Evolutionary conservation across 1,140 invertebrate genomes (phyloP).

Genomic region (Helicoverpa zea): DNA sequence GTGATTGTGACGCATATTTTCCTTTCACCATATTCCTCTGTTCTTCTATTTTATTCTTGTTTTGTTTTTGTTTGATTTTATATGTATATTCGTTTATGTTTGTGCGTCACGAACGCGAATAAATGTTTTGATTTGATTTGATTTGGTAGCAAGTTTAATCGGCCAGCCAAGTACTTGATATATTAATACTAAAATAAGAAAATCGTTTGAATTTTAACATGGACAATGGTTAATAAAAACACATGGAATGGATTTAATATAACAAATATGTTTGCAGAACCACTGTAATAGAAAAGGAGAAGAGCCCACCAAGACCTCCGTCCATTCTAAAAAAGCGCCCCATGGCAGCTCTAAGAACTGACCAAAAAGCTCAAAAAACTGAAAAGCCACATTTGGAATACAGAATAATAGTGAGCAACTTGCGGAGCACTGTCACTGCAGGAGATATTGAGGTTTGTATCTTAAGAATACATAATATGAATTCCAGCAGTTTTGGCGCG

Average conservation of each 20-base stretch:
- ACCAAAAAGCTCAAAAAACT: conserved; percentile 73
- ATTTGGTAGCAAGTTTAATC: neutral
- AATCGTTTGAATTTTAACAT: too few relatives aligned
- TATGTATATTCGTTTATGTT: too few relatives aligned
- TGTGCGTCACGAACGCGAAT: too few relatives aligned
- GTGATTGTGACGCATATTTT: too few relatives aligned
- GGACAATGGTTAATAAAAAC: too few relatives aligned
- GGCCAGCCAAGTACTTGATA: too few relatives aligned
- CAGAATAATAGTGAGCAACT: conserved; percentile 95
- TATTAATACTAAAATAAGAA: too few relatives aligned
- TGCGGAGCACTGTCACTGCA: conserved; percentile 94
- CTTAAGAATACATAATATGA: neutral
- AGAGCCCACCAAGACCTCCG: conserved; percentile 80
- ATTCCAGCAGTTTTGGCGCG: neutral
- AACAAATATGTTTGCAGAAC: conserved; percentile 58
- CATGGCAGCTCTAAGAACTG: conserved; percentile 75
- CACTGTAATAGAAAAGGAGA: conserved; percentile 69
- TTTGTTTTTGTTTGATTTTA: too few relatives aligned
- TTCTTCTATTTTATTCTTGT: too few relatives aligned
- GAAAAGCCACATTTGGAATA: conserved; percentile 88
- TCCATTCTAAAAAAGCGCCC: conserved; percentile 85
- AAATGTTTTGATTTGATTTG: too few relatives aligned
- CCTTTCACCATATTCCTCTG: too few relatives aligned
- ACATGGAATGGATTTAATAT: too few relatives aligned
- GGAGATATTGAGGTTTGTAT: conserved; percentile 93